Percentiles rank a stretch among this genome's conserved stretches.
phyloP scores from a whole-genome alignment of 2,113 vertebrate species.

The Melanerpes aurifrons region DNA sequence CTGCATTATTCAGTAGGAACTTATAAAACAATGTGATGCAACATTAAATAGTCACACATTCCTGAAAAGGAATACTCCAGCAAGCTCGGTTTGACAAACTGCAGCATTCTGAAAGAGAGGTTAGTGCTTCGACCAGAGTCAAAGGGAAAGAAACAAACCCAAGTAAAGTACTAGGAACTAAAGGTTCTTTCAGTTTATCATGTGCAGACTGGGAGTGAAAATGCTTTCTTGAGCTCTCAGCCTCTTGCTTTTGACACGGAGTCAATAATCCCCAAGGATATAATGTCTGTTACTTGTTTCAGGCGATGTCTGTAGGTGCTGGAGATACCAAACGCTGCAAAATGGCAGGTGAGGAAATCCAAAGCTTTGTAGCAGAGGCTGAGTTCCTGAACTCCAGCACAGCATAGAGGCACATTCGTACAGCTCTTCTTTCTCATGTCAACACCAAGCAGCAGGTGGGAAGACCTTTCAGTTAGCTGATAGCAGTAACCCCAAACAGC shows the following conservation, averaged over 20 bases:
- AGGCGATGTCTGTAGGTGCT: background rate
- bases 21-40: background rate
- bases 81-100: background rate
- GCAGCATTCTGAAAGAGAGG: background rate
- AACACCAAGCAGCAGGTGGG: background rate
- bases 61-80: background rate
- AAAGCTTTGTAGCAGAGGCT: background rate
- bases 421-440: background rate
- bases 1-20: constrained; percentile 2
- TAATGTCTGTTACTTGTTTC: background rate
- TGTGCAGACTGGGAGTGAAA: background rate
- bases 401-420: background rate
- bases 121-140: background rate
- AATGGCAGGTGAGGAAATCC: background rate
- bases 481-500: background rate
- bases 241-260: background rate
- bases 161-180: background rate
- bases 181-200: background rate
- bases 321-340: background rate
- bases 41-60: background rate
- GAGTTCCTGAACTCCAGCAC: background rate
- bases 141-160: background rate
- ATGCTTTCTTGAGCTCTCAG: background rate
- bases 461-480: background rate
- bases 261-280: background rate